These are phyloP conservation scores for Itoplectis maculator DNA, from an alignment of 2,888 invertebrate genomes.

Conservation along the genomic window DNA sequence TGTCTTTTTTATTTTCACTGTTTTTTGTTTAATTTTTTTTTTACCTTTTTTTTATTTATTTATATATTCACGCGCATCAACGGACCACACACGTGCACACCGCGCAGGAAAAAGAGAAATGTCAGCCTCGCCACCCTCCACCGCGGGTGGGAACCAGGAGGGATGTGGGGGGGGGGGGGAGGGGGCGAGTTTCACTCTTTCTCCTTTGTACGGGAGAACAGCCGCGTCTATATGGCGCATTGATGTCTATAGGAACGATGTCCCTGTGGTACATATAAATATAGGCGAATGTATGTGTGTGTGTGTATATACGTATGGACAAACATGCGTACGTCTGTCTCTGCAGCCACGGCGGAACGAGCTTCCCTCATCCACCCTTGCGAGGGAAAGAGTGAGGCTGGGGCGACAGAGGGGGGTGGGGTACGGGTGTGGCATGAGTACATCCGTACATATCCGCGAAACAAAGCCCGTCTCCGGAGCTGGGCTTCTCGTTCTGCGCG, in stretches of 20 bases:
- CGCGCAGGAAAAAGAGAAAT: slow-evolving; percentile 35
- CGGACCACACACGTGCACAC: slow-evolving; percentile 27
- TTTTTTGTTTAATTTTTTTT: background rate
- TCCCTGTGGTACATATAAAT: slow-evolving; percentile 20
- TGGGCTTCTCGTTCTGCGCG: slow-evolving; percentile 70
- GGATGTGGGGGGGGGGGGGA: too few relatives aligned
- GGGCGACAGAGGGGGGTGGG: too few relatives aligned
- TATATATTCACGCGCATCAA: slow-evolving; percentile 31
- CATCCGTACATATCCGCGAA: slow-evolving; percentile 71
- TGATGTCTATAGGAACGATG: slow-evolving; percentile 22
- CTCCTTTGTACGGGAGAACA: slow-evolving; percentile 35
- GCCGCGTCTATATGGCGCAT: slow-evolving; percentile 5
- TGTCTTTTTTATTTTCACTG: slow-evolving; percentile 20
- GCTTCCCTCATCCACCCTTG: slow-evolving; percentile 38
- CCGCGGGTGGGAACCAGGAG: background rate
- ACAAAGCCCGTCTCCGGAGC: slow-evolving; percentile 79
- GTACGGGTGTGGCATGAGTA: slow-evolving; percentile 34
- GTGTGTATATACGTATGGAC: slow-evolving; percentile 57
- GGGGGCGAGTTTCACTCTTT: slow-evolving; percentile 33
- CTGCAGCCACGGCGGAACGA: slow-evolving; percentile 7
- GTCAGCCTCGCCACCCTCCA: slow-evolving; percentile 8
- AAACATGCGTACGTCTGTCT: slow-evolving; percentile 45
- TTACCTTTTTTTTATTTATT: slow-evolving; percentile 8
- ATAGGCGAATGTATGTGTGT: slow-evolving; percentile 27
- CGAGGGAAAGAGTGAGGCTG: slow-evolving; percentile 45